phyloP scores from a whole-genome alignment of 2,888 invertebrate genomes.

The Seira sanloemensis region DNA sequence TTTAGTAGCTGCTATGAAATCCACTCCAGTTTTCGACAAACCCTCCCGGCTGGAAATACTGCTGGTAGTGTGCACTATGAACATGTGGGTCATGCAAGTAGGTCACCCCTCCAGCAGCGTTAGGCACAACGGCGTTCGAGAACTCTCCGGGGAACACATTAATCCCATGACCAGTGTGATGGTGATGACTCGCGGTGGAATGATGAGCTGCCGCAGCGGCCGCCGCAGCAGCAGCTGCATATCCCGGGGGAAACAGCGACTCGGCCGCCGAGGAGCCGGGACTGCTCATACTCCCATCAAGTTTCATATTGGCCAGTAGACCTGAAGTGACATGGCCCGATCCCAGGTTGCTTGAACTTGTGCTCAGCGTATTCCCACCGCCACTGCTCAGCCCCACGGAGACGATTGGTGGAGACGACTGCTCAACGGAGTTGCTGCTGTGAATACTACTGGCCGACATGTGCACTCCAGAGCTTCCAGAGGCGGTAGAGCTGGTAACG shows the following conservation, averaged over 20 bases:
- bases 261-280: slow-evolving; percentile 24
- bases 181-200: slow-evolving; percentile 44
- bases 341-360: slow-evolving; percentile 33
- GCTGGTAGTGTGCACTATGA: slow-evolving; percentile 67
- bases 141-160: slow-evolving; percentile 57
- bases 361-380: slow-evolving; percentile 28
- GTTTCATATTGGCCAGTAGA: slow-evolving; percentile 54
- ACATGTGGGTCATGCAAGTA: slow-evolving; percentile 70
- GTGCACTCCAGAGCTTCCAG: neutral
- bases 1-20: slow-evolving; percentile 67
- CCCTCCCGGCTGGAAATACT: slow-evolving; percentile 68
- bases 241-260: slow-evolving; percentile 42
- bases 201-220: slow-evolving; percentile 53
- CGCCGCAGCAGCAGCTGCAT: slow-evolving; percentile 46
- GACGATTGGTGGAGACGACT: slow-evolving; percentile 17
- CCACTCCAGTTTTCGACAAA: slow-evolving; percentile 68
- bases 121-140: slow-evolving; percentile 54
- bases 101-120: slow-evolving; percentile 57
- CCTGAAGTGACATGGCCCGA: slow-evolving; percentile 27
- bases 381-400: slow-evolving; percentile 25
- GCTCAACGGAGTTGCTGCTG: slow-evolving; percentile 9
- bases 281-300: slow-evolving; percentile 21
- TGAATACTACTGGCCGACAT: no score
- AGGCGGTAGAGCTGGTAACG: slow-evolving; percentile 13
- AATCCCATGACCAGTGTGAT: slow-evolving; percentile 62